Percentiles rank a stretch among this genome's conserved stretches.
phyloP scores from a whole-genome alignment of 2,113 vertebrate genomes.

The Platichthys flesus region DNA sequence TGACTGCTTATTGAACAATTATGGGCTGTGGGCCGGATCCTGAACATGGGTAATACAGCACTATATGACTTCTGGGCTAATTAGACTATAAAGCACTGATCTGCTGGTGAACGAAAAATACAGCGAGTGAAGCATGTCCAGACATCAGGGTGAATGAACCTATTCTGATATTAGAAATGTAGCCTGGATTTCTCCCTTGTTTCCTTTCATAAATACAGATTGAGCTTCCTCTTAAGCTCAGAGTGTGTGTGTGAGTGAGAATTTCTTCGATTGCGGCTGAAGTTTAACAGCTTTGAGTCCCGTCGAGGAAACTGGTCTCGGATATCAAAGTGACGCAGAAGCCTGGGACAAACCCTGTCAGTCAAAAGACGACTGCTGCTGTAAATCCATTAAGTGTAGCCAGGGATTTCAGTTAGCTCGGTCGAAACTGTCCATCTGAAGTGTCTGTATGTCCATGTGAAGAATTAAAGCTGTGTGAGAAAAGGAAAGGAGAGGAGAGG shows the following conservation, averaged over 20 bases:
- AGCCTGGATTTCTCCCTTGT: neutral
- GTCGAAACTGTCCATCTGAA: constrained; percentile 25
- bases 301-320: too few species aligned
- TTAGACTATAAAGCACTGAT: constrained; percentile 32
- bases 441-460: constrained; percentile 1
- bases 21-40: constrained; percentile 23
- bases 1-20: constrained; percentile 51
- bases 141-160: constrained; percentile 14
- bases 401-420: constrained; percentile 32
- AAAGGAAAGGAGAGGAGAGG: neutral
- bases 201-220: constrained; percentile 18
- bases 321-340: constrained; percentile 21
- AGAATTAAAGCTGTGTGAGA: constrained; percentile 2
- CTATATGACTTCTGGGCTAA: constrained; percentile 40
- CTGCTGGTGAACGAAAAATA: constrained; percentile 32
- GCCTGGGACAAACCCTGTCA: too few species aligned
- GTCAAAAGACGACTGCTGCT: neutral
- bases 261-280: constrained; percentile 13
- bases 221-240: too few species aligned
- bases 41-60: constrained; percentile 22
- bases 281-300: constrained; percentile 22
- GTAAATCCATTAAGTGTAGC: constrained; percentile 40
- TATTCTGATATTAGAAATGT: neutral
- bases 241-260: neutral
- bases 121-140: constrained; percentile 29